phyloP scores from a whole-genome alignment of 2,888 invertebrate genomes.

The Zeuzera pyrina region DNA sequence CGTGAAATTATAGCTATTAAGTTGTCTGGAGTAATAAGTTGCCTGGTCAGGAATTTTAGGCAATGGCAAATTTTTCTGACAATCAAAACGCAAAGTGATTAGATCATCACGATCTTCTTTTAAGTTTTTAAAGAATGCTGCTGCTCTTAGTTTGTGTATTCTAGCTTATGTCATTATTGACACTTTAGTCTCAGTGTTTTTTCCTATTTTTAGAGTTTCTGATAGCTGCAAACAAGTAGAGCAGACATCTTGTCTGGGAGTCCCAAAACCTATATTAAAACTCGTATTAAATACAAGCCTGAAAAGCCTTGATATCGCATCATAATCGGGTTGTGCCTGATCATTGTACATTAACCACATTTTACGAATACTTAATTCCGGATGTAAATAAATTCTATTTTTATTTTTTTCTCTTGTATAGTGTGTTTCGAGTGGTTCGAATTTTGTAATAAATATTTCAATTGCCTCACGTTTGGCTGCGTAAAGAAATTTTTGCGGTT shows the following conservation, averaged over 20 bases:
- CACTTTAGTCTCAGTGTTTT: neutral
- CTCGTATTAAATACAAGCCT: conserved; percentile 7
- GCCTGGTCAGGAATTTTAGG: conserved; percentile 26
- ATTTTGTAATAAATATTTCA: conserved; percentile 7
- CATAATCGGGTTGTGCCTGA: conserved; percentile 4
- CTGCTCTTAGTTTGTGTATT: conserved; percentile 7
- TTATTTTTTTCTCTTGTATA: conserved; percentile 5
- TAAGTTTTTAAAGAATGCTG: conserved; percentile 1
- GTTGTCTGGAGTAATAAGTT: conserved; percentile 24
- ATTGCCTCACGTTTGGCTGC: conserved; percentile 6
- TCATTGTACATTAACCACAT: conserved; percentile 9
- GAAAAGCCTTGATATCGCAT: conserved; percentile 6
- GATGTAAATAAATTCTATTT: conserved; percentile 6
- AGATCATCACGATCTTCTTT: conserved; percentile 1
- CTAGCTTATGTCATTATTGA: conserved; percentile 4
- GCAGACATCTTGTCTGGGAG: conserved; percentile 8
- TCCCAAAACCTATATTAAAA: conserved; percentile 10
- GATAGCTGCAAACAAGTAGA: conserved; percentile 7
- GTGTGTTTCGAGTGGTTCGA: conserved; percentile 5
- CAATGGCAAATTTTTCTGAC: conserved; percentile 19
- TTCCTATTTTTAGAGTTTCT: conserved; percentile 5
- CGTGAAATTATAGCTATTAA: conserved; percentile 10
- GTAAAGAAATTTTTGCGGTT: conserved; percentile 9
- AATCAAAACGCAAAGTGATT: conserved; percentile 6
- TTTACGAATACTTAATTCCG: conserved; percentile 7